phyloP scores from a whole-genome alignment of 2,113 vertebrate genomes.

The Aviceda subcristata region DNA sequence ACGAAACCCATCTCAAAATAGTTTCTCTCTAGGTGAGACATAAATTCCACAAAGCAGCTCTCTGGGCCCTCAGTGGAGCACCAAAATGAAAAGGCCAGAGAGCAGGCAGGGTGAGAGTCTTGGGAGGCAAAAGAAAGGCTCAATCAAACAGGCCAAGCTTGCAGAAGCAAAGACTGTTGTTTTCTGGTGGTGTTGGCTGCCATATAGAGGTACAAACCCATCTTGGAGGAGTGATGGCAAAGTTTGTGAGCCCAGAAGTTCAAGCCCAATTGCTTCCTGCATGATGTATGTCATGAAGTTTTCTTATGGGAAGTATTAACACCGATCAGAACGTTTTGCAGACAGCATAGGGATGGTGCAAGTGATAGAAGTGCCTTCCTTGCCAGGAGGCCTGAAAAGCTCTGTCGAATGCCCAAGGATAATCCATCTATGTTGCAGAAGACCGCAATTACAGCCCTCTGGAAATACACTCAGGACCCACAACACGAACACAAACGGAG shows the following conservation, averaged over 20 bases:
- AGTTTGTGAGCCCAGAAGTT: not conserved
- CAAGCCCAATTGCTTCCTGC: not conserved
- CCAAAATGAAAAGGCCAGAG: not conserved
- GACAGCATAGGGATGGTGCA: not conserved
- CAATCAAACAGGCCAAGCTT: not conserved
- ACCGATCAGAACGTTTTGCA: not conserved
- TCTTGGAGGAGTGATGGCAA: not conserved
- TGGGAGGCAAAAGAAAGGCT: not conserved
- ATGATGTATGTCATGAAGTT: not conserved
- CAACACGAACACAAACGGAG: not conserved
- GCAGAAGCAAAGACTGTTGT: not conserved
- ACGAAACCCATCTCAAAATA: not conserved
- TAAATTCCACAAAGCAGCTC: not conserved
- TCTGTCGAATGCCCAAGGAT: not conserved
- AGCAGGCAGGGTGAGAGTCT: not conserved
- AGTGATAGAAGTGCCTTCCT: not conserved
- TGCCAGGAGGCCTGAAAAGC: not conserved
- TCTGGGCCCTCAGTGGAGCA: not conserved
- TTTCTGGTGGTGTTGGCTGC: not conserved
- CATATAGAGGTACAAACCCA: not conserved
- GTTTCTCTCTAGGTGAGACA: not conserved
- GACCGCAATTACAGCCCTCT: not conserved
- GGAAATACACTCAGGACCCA: not conserved
- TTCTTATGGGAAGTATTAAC: not conserved
- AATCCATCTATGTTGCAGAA: not conserved